A percentile compares a stretch with the other conserved stretches of the same genome.
Evolutionary conservation across 1,140 invertebrate genomes (phyloP).

Genomic region (Drosophila subpulchrella): DNA sequence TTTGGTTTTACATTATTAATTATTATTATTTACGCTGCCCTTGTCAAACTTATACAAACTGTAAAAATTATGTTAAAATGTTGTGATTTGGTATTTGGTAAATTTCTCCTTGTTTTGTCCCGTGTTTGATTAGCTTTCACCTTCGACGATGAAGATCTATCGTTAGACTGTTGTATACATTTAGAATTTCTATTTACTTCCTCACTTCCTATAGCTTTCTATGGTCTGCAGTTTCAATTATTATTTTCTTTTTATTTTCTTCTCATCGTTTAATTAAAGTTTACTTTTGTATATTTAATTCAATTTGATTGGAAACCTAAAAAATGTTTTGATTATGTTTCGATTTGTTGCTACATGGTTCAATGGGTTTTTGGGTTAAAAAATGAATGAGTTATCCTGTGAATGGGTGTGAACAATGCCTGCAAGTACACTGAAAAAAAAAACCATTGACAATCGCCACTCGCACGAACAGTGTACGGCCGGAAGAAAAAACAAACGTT

Average conservation of each 20-base stretch:
- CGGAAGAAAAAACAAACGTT: conserved; percentile 52
- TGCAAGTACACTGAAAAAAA: conserved; percentile 42
- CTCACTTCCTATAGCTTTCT: conserved; percentile 44
- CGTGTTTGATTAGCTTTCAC: conserved; percentile 71
- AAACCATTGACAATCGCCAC: conserved; percentile 34
- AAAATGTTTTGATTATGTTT: conserved; percentile 82
- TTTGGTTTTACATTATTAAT: conserved; percentile 24
- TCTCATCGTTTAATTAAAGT: conserved; percentile 57
- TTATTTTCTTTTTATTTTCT: conserved; percentile 17
- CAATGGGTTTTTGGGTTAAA: conserved; percentile 36
- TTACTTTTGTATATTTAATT: conserved; percentile 69
- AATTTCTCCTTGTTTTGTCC: conserved; percentile 53
- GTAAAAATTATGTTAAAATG: conserved; percentile 81
- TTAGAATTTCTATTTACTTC: conserved; percentile 65
- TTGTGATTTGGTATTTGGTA: conserved; percentile 62
- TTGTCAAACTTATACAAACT: conserved; percentile 72
- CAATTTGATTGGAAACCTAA: conserved; percentile 80
- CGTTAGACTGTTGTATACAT: conserved; percentile 63
- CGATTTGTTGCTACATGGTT: conserved; percentile 65
- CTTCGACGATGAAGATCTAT: conserved; percentile 49
- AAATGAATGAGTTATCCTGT: conserved; percentile 32
- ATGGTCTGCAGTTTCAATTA: conserved; percentile 49
- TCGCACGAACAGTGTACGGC: conserved; percentile 32
- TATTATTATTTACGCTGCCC: conserved; percentile 39
- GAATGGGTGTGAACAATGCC: conserved; percentile 31